phyloP scores from a whole-genome alignment of 2,888 invertebrate species.

The Cheilosia vernalis region DNA sequence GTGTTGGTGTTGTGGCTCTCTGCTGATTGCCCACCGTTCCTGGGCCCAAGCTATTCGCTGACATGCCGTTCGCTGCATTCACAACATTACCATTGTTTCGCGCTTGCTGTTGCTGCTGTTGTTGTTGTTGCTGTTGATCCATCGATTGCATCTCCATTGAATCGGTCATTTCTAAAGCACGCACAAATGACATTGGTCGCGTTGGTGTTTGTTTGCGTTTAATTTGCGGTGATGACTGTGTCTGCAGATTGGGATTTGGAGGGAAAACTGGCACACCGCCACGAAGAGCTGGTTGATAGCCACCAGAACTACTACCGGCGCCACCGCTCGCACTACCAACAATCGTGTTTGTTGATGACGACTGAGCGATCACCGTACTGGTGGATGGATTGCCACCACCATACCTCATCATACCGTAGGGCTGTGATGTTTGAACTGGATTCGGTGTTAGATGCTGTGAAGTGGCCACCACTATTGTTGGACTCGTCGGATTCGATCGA shows the following conservation, averaged over 20 bases:
- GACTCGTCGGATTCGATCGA: conserved; percentile 90
- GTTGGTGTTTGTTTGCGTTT: conserved; percentile 85
- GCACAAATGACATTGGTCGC: conserved; percentile 94
- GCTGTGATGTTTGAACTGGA: conserved; percentile 79
- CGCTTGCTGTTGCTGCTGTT: conserved; percentile 77
- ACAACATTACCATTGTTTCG: conserved; percentile 79
- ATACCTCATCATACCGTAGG: conserved; percentile 81
- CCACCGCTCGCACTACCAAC: conserved; percentile 70
- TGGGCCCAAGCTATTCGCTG: conserved; percentile 61
- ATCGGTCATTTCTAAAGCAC: conserved; percentile 95
- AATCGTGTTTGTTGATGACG: conserved; percentile 73
- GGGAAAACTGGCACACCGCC: conserved; percentile 89
- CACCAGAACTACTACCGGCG: conserved; percentile 72
- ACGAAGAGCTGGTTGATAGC: conserved; percentile 87
- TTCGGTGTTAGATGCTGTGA: conserved; percentile 77
- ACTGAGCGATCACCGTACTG: conserved; percentile 68
- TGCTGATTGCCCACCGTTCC: conserved; percentile 81
- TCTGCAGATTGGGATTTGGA: conserved; percentile 82
- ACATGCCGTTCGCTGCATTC: conserved; percentile 71
- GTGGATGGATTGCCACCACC: conserved; percentile 76
- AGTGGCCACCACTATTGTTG: conserved; percentile 85
- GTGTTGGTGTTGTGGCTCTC: conserved; percentile 86
- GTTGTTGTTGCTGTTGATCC: conserved; percentile 82
- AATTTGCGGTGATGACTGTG: conserved; percentile 85
- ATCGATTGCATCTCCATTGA: conserved; percentile 90